phyloP scores from a whole-genome alignment of 2,113 vertebrate species.

The Mesoclemmys tuberculata region DNA sequence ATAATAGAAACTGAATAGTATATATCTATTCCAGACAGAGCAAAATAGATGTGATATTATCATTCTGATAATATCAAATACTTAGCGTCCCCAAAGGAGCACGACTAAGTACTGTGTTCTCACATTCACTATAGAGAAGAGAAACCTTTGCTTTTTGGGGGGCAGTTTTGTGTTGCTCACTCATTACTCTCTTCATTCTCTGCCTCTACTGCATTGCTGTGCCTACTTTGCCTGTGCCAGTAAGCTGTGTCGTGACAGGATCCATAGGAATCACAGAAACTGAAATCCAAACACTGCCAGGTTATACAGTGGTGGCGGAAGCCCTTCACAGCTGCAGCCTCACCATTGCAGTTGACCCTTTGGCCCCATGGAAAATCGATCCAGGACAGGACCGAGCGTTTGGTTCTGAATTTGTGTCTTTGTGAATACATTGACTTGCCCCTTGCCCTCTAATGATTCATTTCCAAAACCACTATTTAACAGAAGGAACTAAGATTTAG shows the following conservation, averaged over 20 bases:
- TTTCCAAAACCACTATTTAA: neutral
- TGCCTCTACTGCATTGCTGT: neutral
- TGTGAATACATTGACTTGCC: neutral
- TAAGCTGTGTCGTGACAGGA: neutral
- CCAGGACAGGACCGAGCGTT: neutral
- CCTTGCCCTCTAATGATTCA: neutral
- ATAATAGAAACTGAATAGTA: neutral
- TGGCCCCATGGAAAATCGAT: neutral
- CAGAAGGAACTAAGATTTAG: neutral
- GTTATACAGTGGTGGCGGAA: neutral
- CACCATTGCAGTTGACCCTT: neutral
- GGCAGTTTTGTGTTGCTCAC: neutral
- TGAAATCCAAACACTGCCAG: neutral
- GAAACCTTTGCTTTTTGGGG: neutral
- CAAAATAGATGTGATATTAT: neutral
- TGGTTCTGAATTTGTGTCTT: neutral
- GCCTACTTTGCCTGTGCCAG: no score
- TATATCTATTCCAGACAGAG: neutral
- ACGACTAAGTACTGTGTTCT: neutral
- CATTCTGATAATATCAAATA: neutral
- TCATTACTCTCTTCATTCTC: neutral
- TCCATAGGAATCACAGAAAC: neutral
- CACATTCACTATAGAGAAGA: neutral
- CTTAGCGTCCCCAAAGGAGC: neutral
- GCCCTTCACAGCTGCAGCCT: neutral